Conservation (phyloP, 37 sponge, comb jelly and placozoan species). For the Chondrilla cf. caribensis region DNA sequence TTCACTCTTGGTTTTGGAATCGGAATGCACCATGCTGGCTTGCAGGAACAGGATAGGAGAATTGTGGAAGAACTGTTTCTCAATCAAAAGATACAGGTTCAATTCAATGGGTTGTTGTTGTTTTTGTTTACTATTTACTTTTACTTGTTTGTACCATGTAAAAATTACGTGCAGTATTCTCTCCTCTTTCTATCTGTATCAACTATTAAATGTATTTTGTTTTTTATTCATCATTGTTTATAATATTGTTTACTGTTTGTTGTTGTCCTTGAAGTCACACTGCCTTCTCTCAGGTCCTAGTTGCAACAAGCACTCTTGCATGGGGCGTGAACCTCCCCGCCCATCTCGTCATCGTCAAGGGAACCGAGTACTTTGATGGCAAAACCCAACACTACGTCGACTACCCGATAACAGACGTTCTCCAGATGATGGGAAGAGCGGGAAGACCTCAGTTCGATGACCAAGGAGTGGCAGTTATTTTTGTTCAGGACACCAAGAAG, state of each 20-base stretch:
- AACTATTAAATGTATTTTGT: no score
- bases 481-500: constrained; percentile 97
- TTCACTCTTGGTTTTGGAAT: constrained; percentile 92
- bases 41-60: constrained; percentile 91
- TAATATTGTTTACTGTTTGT: not conserved
- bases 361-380: constrained; percentile 98
- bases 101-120: not conserved
- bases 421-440: constrained; percentile 99
- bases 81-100: constrained; percentile 89
- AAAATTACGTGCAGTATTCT: no score
- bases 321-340: constrained; percentile 99
- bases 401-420: constrained; percentile 98
- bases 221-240: no score
- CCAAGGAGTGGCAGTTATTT: constrained; percentile 88
- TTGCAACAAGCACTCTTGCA: constrained; percentile 93
- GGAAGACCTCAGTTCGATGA: constrained; percentile 98
- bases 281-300: constrained; percentile 62
- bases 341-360: constrained; percentile 96
- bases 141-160: no score
- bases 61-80: constrained; percentile 89
- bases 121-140: no score
- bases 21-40: constrained; percentile 97
- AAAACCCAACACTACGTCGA: constrained; percentile 94
- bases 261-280: not conserved
- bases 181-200: no score